phyloP scores from a whole-genome alignment of 2,888 invertebrate genomes.

The Bimastos eiseni region DNA sequence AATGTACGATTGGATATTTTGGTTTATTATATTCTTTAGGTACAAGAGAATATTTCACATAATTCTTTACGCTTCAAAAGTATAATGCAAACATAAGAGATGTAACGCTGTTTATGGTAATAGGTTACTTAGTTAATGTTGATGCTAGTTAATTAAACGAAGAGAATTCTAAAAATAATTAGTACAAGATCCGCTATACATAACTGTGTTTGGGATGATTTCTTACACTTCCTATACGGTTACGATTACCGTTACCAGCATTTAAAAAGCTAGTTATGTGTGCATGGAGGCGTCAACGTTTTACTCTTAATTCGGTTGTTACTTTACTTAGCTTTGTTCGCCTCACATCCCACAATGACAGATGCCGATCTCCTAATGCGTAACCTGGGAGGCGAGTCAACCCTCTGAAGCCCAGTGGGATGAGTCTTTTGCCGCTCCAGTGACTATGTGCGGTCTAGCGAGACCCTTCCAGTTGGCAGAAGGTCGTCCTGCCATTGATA shows the following conservation, averaged over 20 bases:
- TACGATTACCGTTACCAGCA: not conserved
- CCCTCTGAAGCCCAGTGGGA: not conserved
- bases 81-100: too few relatives aligned
- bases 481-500: conserved; percentile 13
- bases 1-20: too few relatives aligned
- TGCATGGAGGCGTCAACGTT: not conserved
- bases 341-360: not conserved
- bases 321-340: not conserved
- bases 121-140: too few relatives aligned
- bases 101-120: too few relatives aligned
- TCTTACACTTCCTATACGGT: too few relatives aligned
- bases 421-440: not conserved
- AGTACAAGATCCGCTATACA: too few relatives aligned
- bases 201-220: too few relatives aligned
- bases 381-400: not conserved
- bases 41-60: too few relatives aligned
- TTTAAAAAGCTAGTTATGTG: not conserved
- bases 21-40: too few relatives aligned
- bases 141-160: too few relatives aligned
- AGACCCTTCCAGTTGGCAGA: conserved; percentile 1
- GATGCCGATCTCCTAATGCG: not conserved
- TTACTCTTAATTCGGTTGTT: not conserved
- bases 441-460: not conserved
- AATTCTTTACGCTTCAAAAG: too few relatives aligned
- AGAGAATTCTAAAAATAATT: too few relatives aligned